Evolutionary conservation across 1,140 invertebrate genomes (phyloP).

Genomic region (Thaumatotibia leucotreta): DNA sequence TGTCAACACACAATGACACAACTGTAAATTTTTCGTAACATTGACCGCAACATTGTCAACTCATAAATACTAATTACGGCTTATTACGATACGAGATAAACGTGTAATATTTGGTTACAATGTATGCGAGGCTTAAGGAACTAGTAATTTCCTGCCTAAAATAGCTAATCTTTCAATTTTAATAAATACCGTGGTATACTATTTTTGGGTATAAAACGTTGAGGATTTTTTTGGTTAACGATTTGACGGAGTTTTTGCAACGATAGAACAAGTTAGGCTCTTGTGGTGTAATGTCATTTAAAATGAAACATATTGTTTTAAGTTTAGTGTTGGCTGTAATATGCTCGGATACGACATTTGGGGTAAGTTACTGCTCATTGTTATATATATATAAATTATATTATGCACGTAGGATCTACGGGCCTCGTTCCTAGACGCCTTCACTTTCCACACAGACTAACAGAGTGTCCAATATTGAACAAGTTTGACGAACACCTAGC

Average conservation of each 20-base stretch:
- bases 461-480: too few species aligned
- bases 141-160: neutral
- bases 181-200: neutral
- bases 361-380: slow-evolving; percentile 6
- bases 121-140: neutral
- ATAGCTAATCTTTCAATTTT: neutral
- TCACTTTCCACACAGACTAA: too few species aligned
- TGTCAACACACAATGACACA: too few species aligned
- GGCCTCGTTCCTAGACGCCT: too few species aligned
- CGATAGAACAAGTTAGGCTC: neutral
- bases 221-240: neutral
- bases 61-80: neutral
- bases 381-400: too few species aligned
- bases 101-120: neutral
- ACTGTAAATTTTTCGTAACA: neutral
- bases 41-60: slow-evolving; percentile 1
- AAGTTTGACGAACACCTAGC: too few species aligned
- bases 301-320: neutral
- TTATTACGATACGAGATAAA: neutral
- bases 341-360: neutral
- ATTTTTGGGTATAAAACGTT: slow-evolving; percentile 1
- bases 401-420: too few species aligned
- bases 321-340: neutral
- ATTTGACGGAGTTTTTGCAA: neutral
- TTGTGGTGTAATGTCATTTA: neutral